Evolutionary conservation across 2,113 vertebrate species (phyloP).

Genomic region (Indicator maculatus): DNA sequence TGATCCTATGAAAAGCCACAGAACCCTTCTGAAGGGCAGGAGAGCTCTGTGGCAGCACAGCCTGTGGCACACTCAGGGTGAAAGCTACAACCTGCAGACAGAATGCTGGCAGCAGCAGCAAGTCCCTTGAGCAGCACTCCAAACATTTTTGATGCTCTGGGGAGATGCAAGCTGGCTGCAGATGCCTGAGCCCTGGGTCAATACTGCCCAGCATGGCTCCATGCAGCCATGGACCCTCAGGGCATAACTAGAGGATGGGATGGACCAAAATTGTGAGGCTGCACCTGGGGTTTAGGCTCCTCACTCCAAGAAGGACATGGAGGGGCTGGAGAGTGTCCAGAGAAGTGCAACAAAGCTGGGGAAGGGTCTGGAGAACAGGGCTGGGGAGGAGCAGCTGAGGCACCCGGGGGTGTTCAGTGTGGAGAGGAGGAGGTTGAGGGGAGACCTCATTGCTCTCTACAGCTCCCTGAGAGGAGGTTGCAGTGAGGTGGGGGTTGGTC

Average conservation of each 20-base stretch:
- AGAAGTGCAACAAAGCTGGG: too few relatives aligned
- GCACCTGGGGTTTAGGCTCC: not conserved
- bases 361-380: too few relatives aligned
- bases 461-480: too few relatives aligned
- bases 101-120: not conserved
- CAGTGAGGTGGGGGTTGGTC: too few relatives aligned
- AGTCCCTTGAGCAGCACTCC: not conserved
- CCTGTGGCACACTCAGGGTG: not conserved
- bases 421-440: too few relatives aligned
- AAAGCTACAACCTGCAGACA: not conserved
- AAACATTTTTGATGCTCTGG: not conserved
- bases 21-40: not conserved
- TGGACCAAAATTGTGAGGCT: not conserved
- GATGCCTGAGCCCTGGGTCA: not conserved
- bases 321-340: too few relatives aligned
- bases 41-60: not conserved
- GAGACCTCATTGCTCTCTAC: too few relatives aligned
- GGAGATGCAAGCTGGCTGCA: not conserved
- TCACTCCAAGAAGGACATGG: not conserved
- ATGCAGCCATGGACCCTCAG: not conserved
- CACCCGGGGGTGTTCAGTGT: too few relatives aligned
- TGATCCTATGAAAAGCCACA: not conserved
- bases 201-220: not conserved
- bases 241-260: not conserved
- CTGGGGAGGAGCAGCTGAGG: too few relatives aligned